Conservation (phyloP, 2,888 invertebrate genomes). For the Mylabris sibirica region DNA sequence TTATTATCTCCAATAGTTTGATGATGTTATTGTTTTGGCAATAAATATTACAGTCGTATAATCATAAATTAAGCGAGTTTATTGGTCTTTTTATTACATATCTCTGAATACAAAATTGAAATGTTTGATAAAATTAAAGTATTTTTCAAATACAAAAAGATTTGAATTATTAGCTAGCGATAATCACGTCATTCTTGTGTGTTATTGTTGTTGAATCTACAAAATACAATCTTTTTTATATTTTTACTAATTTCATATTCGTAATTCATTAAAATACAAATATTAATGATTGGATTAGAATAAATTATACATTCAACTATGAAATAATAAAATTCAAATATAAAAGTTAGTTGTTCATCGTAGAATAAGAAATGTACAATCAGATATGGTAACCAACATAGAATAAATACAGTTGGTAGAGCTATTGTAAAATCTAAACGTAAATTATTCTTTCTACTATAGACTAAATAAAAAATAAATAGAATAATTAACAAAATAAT, state of each 20-base stretch:
- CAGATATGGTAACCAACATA: slow-evolving; percentile 22
- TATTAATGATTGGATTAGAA: slow-evolving; percentile 15
- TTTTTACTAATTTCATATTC: slow-evolving; percentile 11
- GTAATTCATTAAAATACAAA: slow-evolving; percentile 3
- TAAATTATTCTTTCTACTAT: background rate
- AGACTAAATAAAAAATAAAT: slow-evolving; percentile 13
- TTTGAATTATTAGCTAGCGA: background rate
- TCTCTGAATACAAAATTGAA: no score
- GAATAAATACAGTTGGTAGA: slow-evolving; percentile 17
- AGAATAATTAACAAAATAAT: slow-evolving; percentile 4
- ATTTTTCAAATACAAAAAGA: no score
- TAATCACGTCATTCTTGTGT: background rate
- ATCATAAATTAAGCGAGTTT: background rate
- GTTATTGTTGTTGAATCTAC: background rate
- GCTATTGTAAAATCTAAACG: slow-evolving; percentile 19
- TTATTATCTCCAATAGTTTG: background rate
- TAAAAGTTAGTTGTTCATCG: background rate
- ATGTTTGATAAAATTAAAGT: no score
- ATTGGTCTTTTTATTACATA: no score
- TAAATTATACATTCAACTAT: slow-evolving; percentile 18
- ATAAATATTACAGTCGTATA: background rate
- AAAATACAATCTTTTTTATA: background rate
- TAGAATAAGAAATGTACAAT: slow-evolving; percentile 5
- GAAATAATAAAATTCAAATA: slow-evolving; percentile 11
- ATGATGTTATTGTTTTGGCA: background rate